Evolutionary conservation across 2,888 invertebrate genomes (phyloP).

Genomic region (Caenorhabditis macrosperma): DNA sequence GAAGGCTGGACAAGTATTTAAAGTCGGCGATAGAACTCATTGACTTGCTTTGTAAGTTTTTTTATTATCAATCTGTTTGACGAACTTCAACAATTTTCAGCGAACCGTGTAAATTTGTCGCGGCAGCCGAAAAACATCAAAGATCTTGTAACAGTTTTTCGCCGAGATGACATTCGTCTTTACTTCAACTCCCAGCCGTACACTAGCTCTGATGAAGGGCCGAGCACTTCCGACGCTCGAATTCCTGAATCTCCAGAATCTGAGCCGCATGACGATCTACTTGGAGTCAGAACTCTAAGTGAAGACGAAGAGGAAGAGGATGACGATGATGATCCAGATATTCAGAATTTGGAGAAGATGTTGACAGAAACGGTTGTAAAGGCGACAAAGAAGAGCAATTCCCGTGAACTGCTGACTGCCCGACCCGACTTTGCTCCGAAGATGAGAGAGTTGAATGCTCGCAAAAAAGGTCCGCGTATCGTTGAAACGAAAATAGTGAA

Average conservation of each 20-base stretch:
- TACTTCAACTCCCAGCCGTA: conserved; percentile 32
- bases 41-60: conserved; percentile 35
- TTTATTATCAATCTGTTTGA: too few relatives aligned
- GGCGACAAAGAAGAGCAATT: background rate
- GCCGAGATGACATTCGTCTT: conserved; percentile 41
- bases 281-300: background rate
- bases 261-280: background rate
- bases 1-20: conserved; percentile 41
- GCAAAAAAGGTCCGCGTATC: background rate
- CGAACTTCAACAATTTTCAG: conserved; percentile 37
- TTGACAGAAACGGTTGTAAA: background rate
- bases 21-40: conserved; percentile 36
- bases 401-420: background rate
- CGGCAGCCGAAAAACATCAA: conserved; percentile 7
- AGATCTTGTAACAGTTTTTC: conserved; percentile 32
- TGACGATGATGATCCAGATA: background rate
- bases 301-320: conserved; percentile 30
- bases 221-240: background rate
- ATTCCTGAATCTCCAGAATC: background rate
- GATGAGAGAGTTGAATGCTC: background rate
- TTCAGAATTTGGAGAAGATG: background rate
- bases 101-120: background rate
- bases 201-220: background rate
- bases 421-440: background rate
- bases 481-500: background rate